Evolutionary conservation across 2,113 vertebrate genomes (phyloP).

Genomic region (Oncorhynchus masou): DNA sequence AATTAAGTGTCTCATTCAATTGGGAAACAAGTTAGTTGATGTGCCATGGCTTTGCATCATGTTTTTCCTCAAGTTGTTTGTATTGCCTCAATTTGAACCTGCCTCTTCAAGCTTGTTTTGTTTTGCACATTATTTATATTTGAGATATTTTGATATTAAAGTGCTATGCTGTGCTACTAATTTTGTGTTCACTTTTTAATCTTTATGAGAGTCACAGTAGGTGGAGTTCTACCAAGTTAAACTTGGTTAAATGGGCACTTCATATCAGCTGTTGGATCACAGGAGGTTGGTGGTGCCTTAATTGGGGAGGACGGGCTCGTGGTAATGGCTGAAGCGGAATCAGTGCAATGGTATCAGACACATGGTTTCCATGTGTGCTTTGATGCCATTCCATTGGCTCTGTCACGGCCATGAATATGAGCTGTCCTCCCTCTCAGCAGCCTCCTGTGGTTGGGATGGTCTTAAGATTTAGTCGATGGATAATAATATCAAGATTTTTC

Average conservation of each 20-base stretch:
- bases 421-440: neutral
- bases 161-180: constrained; percentile 40
- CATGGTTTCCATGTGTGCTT: too few relatives aligned
- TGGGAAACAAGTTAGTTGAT: neutral
- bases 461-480: neutral
- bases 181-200: neutral
- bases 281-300: too few relatives aligned
- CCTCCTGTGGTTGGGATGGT: neutral
- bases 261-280: too few relatives aligned
- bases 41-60: neutral
- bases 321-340: too few relatives aligned
- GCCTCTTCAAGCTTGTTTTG: constrained; percentile 42
- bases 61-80: neutral
- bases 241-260: neutral
- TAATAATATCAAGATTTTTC: constrained; percentile 23
- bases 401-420: neutral
- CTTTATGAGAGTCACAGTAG: neutral
- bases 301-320: too few relatives aligned
- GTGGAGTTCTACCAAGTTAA: neutral
- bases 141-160: constrained; percentile 63
- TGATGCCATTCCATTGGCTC: neutral
- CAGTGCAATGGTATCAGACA: too few relatives aligned
- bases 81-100: constrained; percentile 7
- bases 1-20: constrained; percentile 2
- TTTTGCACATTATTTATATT: constrained; percentile 61